phyloP scores from a whole-genome alignment of 2,113 vertebrate genomes.

The Lamprologus lemairii region DNA sequence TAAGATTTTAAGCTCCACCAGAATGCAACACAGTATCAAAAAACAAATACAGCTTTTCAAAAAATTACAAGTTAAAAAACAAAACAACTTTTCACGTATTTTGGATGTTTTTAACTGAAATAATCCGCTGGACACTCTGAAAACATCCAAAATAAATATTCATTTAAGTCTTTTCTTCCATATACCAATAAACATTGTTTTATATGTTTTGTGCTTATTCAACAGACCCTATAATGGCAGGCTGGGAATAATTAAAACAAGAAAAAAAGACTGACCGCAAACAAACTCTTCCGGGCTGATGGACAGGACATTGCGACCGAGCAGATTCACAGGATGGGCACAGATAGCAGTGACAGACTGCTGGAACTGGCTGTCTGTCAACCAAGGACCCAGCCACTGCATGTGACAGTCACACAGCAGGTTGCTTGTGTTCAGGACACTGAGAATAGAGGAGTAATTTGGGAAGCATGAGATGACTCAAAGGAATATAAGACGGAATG shows the following conservation, averaged over 20 bases:
- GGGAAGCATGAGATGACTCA: neutral
- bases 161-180: neutral
- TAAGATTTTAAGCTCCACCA: neutral
- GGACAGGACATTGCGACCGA: conserved; percentile 81
- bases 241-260: neutral
- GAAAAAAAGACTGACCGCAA: conserved; percentile 81
- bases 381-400: conserved; percentile 91
- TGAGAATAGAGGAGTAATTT: conserved; percentile 35
- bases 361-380: conserved; percentile 81
- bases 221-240: neutral
- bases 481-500: neutral
- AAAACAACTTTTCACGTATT: neutral
- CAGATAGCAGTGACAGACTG: conserved; percentile 83
- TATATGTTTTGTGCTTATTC: neutral
- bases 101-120: neutral
- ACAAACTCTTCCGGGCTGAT: conserved; percentile 84
- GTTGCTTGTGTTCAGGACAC: conserved; percentile 90
- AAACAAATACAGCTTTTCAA: neutral
- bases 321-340: conserved; percentile 85
- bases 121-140: neutral
- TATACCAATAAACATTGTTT: neutral
- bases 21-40: neutral
- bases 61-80: neutral
- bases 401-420: conserved; percentile 96
- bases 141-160: neutral